Base-by-base conservation (phyloP, 2,113 vertebrate genomes). In the Struthio camelus region DNA sequence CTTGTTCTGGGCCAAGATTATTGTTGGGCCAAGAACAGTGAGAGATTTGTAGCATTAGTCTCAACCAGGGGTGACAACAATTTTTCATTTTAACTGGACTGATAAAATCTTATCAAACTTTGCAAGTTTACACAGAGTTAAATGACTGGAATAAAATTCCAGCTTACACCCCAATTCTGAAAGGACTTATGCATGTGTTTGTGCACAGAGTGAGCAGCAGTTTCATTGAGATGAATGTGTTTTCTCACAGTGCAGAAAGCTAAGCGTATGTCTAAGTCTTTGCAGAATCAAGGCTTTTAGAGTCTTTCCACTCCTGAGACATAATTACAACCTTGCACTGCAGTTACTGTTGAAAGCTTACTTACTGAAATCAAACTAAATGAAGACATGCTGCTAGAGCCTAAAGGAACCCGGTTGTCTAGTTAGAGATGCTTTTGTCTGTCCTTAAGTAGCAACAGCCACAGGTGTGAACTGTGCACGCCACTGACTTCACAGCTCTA, bases 291-390 rank as follows among this genome's bases (percentile, higher is more conserved):
- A 71, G 54, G 44, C 58, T 85, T 85, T 71, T 1, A 1, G 50
- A 36, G 28, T 54, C 92, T 94, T 87, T 78, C 58, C 42, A 90
- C 93, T 94, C 93, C 89, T 71, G 87, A 96, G 91, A 80, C 2
- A 0, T 83, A 92, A 89, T 95, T 95, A 86, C 69, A 88, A 64
- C 79, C 76, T 93, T 76, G 85, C 91, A 11, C 71, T 73, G 87
- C 85, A 82, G 78, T 94, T 53, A 42, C 81, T 78, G 66, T 42
- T 93, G 90, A 93, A 95, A 92, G 89, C 85, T 93, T 75, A 15
- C 69, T 90, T 83, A 54, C 93, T 90, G 81, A 95, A 94, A 93
- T 97, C 87, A 92, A 48, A 80, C 89, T 95, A 78, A 94, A 95
- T 92, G 91, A 85, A 92, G 89, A 91, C 82, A 71, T 83, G 87